These are phyloP conservation scores for Trogon surrucura DNA, from an alignment of 2,113 vertebrate genomes.

Conservation along the genomic window DNA sequence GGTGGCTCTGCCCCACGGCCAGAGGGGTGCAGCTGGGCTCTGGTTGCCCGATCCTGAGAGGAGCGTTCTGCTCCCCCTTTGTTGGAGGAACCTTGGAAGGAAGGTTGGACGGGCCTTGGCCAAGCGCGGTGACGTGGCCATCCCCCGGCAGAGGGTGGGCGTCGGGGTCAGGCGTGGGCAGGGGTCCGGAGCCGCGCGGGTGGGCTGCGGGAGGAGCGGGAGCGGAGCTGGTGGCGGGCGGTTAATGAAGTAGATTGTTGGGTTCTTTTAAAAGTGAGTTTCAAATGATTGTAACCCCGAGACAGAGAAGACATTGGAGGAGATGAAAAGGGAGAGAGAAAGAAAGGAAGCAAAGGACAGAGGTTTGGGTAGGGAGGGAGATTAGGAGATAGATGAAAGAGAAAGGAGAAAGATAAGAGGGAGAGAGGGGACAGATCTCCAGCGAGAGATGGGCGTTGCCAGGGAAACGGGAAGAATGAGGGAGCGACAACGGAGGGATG, in stretches of 20 bases:
- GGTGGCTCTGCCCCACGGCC: too few species aligned
- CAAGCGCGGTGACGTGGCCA: rapidly evolving
- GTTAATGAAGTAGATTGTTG: not conserved
- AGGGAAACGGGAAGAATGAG: conserved; percentile 78
- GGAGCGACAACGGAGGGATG: conserved; percentile 36
- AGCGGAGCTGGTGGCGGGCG: rapidly evolving
- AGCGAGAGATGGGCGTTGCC: conserved; percentile 74
- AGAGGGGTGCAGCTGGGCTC: too few species aligned
- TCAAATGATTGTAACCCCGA: conserved; percentile 56
- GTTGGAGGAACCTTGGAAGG: not conserved
- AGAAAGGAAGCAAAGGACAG: conserved; percentile 64
- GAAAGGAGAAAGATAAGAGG: conserved; percentile 72
- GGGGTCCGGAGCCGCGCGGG: not conserved
- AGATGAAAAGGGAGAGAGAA: conserved; percentile 64
- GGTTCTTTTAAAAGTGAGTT: conserved; percentile 19
- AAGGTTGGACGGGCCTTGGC: not conserved
- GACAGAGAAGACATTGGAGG: conserved; percentile 44
- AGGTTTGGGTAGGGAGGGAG: conserved; percentile 46
- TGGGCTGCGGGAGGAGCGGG: not conserved
- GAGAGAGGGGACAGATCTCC: conserved; percentile 62
- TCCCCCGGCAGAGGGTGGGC: not conserved
- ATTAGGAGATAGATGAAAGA: conserved; percentile 77
- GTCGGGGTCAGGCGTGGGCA: rapidly evolving
- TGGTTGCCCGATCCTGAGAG: not conserved
- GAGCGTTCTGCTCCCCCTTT: not conserved